Evolutionary conservation across 23 tunicate species (phyloP).

Genomic region (Botrylloides violaceus): DNA sequence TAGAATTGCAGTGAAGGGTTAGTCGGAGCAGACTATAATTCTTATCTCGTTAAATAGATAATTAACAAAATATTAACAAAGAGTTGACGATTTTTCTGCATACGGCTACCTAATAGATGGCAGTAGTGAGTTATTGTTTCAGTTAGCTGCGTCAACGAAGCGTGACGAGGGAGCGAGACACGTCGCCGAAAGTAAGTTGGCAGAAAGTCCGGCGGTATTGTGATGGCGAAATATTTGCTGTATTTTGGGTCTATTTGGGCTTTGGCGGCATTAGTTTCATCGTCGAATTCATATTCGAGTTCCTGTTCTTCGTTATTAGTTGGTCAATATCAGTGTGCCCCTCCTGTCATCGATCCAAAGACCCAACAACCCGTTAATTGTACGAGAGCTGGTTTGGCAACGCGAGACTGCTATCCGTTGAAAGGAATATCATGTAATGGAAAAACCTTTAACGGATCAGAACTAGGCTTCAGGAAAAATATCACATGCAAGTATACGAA

Average conservation of each 20-base stretch:
- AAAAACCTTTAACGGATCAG: constrained; percentile 24
- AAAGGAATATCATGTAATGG: constrained; percentile 29
- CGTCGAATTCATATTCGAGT: too few relatives aligned
- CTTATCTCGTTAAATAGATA: too few relatives aligned
- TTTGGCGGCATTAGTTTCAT: background rate
- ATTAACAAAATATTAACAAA: too few relatives aligned
- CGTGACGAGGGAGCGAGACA: background rate
- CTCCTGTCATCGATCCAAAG: constrained; percentile 30
- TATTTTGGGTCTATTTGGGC: too few relatives aligned
- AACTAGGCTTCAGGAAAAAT: constrained; percentile 40
- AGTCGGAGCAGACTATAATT: too few relatives aligned
- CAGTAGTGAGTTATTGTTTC: constrained; percentile 6
- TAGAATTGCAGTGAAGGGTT: too few relatives aligned
- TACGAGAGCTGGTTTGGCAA: constrained; percentile 13
- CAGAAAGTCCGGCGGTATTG: too few relatives aligned
- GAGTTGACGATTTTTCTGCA: too few relatives aligned
- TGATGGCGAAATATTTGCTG: too few relatives aligned
- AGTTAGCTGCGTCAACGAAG: background rate
- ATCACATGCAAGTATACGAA: constrained; percentile 74
- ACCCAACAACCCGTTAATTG: constrained; percentile 50
- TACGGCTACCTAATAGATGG: background rate
- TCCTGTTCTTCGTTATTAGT: constrained; percentile 26
- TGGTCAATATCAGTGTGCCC: constrained; percentile 58
- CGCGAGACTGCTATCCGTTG: constrained; percentile 25
- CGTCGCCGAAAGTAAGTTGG: constrained; percentile 12